These are phyloP conservation scores for Temnothorax rugatulus DNA, from an alignment of 2,888 invertebrate species.

Conservation along the genomic window DNA sequence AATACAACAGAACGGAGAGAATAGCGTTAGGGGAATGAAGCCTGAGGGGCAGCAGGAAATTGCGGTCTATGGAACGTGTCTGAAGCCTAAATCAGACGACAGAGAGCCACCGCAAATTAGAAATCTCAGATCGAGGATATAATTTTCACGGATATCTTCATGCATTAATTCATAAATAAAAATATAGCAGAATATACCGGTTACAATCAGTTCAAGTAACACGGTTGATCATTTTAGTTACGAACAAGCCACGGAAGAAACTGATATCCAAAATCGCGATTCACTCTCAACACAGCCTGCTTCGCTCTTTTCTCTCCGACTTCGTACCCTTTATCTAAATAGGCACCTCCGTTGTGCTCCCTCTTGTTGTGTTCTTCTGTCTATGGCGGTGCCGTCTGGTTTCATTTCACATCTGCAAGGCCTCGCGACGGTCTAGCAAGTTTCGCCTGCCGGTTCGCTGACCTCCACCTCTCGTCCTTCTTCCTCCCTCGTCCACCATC, in stretches of 20 bases:
- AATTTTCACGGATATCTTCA: not conserved
- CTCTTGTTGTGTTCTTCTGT: constrained; percentile 7
- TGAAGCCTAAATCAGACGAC: constrained; percentile 33
- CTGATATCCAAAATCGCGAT: constrained; percentile 18
- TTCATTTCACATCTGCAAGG: constrained; percentile 76
- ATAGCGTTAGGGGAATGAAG: constrained; percentile 30
- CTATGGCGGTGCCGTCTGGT: constrained; percentile 68
- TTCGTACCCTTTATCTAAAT: constrained; percentile 18
- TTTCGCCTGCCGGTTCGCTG: constrained; percentile 82
- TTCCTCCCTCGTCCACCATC: constrained; percentile 61
- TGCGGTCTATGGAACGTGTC: constrained; percentile 42
- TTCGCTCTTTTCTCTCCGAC: not conserved
- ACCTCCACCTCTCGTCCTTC: constrained; percentile 75
- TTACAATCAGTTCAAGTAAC: not conserved
- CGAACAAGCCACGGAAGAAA: not conserved
- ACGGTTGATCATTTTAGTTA: not conserved
- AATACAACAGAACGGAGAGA: constrained; percentile 2
- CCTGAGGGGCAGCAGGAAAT: constrained; percentile 37
- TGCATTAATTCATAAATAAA: not conserved
- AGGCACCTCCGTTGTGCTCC: not conserved
- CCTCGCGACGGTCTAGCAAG: constrained; percentile 82
- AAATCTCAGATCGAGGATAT: not conserved
- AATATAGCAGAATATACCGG: not conserved
- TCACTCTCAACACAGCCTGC: not conserved
- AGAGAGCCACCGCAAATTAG: constrained; percentile 20